Percentiles rank a stretch among this genome's conserved stretches.
These are phyloP conservation scores for Littorina saxatilis DNA, from an alignment of 1,140 invertebrate species.

Conservation along the genomic window DNA sequence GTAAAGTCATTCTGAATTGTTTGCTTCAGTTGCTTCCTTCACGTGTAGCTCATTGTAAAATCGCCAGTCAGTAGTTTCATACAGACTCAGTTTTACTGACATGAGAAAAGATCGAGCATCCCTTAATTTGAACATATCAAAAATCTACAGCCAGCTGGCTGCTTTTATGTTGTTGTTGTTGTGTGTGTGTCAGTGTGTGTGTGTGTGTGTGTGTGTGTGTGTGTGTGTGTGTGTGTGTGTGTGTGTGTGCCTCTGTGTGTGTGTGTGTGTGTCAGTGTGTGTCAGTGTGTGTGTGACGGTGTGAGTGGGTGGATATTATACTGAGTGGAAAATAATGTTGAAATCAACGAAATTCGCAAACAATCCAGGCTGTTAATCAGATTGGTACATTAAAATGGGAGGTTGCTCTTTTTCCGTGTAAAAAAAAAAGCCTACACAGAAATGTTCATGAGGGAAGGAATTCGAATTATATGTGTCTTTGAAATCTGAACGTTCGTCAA, in stretches of 20 bases:
- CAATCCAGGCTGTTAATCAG: no score
- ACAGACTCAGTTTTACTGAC: neutral
- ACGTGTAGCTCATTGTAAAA: neutral
- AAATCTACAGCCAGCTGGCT: neutral
- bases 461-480: neutral
- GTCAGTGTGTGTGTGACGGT: neutral
- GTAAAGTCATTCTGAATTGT: neutral
- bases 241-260: slow-evolving; percentile 5
- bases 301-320: neutral
- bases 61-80: neutral
- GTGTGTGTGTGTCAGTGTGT: slow-evolving; percentile 10
- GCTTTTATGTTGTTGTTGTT: neutral
- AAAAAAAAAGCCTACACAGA: neutral
- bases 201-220: neutral
- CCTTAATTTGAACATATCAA: neutral
- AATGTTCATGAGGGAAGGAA: neutral
- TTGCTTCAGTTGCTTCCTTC: neutral
- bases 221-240: slow-evolving; percentile 14
- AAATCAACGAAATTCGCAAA: neutral
- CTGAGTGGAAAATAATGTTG: neutral
- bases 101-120: neutral
- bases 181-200: slow-evolving; percentile 7
- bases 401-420: neutral
- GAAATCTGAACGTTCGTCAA: no score
- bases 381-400: slow-evolving; percentile 30